Base-by-base conservation (phyloP, 1,140 invertebrate genomes). In the Listronotus bonariensis region DNA sequence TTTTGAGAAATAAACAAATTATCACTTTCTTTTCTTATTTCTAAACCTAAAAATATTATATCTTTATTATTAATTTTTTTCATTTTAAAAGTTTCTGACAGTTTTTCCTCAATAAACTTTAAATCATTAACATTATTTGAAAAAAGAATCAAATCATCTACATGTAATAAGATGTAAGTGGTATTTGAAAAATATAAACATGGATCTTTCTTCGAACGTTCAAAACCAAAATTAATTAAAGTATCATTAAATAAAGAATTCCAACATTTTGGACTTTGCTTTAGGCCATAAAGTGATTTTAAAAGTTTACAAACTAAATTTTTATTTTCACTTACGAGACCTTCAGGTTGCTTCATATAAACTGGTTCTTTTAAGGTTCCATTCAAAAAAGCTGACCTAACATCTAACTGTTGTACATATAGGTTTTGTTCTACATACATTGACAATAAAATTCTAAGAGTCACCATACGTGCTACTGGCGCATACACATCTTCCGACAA, bases 241-340 rank as follows among this genome's bases (percentile, higher is more conserved):
- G 38, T 52, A 49, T 62, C 26, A 54, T 74, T 62, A 14, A 76
- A 42, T 59, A 65, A 72, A 11, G 49, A 12, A 62, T 76, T 26
- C 20, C 20, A 26, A 26, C 20, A 26, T 26, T 26, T 26, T 26
- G 20, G 20, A 26, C 20, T 73, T 54, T 77, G 74, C 48, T 78
- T 76, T 5, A 80, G 55, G 3, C 77, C 77, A 66, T 48, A 60
- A 14, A 79, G 15, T 11, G 48, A 52, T 38, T 61, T 66, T 32
- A 31, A 51, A 14, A 52, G 17, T 46, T 60, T 61, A 32, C 49
- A 66, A 15, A 59, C 54, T 32, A 59, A 34, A 36, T 51, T 41
- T 20, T n/a, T 10, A 36, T 20, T n/a, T 18, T 52, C 20, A 11
- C 18, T 10, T 32, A 18, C 14, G 18, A 32, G 18, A 43, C 54